Percentiles rank a stretch among this genome's conserved stretches.
These are phyloP conservation scores for Petrocephalus sullivani DNA, from an alignment of 2,797 vertebrate genomes.

Conservation along the genomic window DNA sequence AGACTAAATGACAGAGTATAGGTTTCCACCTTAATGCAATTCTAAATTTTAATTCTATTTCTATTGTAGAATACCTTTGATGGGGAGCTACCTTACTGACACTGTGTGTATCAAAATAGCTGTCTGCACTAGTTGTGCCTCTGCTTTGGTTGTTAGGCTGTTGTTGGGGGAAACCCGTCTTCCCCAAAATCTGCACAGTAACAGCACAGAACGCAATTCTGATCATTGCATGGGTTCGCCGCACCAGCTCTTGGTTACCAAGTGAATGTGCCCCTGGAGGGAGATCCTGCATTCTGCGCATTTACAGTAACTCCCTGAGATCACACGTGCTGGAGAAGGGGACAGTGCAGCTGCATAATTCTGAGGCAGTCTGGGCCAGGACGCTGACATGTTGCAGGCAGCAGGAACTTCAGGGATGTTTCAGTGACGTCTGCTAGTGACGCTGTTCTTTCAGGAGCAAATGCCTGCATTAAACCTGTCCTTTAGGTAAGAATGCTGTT, in stretches of 20 bases:
- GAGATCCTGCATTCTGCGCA: background rate
- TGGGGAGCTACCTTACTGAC: background rate
- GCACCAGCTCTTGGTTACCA: background rate
- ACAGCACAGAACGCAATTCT: slow-evolving; percentile 22
- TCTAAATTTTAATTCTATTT: background rate
- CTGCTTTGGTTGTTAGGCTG: slow-evolving; percentile 1
- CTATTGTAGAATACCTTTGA: background rate
- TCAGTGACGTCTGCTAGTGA: background rate
- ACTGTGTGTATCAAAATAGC: background rate
- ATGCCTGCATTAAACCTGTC: background rate
- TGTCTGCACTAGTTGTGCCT: background rate
- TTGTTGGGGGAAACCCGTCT: background rate
- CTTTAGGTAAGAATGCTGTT: background rate
- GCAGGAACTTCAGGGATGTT: background rate
- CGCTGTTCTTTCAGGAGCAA: background rate
- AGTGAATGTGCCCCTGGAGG: background rate
- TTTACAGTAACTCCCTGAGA: background rate
- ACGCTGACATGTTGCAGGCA: background rate
- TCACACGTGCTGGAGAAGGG: background rate
- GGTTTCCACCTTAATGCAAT: background rate
- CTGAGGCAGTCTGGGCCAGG: background rate
- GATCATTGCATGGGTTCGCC: background rate
- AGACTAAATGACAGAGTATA: background rate
- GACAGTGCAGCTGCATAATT: background rate
- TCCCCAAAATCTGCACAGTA: slow-evolving; percentile 31